Percentiles rank a stretch among this genome's conserved stretches.
Evolutionary conservation across 2,797 vertebrate genomes (phyloP).

Genomic region (Rhyacichthys aspro): DNA sequence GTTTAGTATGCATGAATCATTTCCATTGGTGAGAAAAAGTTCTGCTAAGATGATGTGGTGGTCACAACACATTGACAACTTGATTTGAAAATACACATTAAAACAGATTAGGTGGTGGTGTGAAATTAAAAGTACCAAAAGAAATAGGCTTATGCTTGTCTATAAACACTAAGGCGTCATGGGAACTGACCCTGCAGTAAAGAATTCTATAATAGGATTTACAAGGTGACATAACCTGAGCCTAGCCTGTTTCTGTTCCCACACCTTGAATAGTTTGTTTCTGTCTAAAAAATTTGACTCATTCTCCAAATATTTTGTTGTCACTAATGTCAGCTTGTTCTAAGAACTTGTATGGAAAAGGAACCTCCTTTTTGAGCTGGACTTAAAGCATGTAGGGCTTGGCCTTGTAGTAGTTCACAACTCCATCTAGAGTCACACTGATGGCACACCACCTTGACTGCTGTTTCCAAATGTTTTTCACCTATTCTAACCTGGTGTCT

Average conservation of each 20-base stretch:
- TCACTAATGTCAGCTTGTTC: not conserved
- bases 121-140: slow-evolving; percentile 9
- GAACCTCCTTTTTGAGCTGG: too few relatives aligned
- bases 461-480: too few relatives aligned
- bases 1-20: slow-evolving; percentile 31
- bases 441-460: too few relatives aligned
- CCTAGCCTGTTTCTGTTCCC: slow-evolving; percentile 1
- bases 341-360: not conserved
- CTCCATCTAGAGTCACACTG: too few relatives aligned
- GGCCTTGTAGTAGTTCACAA: too few relatives aligned
- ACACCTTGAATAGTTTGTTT: not conserved
- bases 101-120: not conserved
- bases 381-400: too few relatives aligned
- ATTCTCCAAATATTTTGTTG: not conserved
- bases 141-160: slow-evolving; percentile 1
- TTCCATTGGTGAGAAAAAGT: too few relatives aligned
- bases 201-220: slow-evolving; percentile 26
- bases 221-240: slow-evolving; percentile 11
- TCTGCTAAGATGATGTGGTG: too few relatives aligned
- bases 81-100: not conserved
- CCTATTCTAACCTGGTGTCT: too few relatives aligned
- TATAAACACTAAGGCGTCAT: slow-evolving; percentile 15
- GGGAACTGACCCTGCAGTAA: slow-evolving; percentile 6
- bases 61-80: not conserved
- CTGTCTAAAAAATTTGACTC: not conserved